Conservation (phyloP, 2,113 vertebrate genomes). For the Campylomormyrus numenius region DNA sequence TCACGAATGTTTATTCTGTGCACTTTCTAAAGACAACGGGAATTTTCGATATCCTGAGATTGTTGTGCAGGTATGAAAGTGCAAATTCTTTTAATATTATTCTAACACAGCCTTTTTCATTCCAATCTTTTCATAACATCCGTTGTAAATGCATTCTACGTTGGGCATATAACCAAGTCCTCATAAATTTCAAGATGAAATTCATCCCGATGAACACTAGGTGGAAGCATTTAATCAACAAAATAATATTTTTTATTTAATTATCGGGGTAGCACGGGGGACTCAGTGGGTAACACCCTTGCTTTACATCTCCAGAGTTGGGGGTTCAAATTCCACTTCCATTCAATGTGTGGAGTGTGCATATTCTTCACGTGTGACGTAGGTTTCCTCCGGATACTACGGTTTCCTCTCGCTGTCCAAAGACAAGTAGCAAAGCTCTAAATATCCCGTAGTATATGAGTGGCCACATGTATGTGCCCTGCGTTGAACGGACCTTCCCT, state of each 20-base stretch:
- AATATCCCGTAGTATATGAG: background rate
- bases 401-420: background rate
- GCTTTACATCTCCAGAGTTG: background rate
- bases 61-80: too few relatives aligned
- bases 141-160: background rate
- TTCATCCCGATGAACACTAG: background rate
- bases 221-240: constrained; percentile 10
- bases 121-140: background rate
- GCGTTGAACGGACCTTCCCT: background rate
- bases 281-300: background rate
- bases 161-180: background rate
- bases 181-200: background rate
- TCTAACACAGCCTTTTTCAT: background rate
- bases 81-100: too few relatives aligned
- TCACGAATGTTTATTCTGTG: background rate
- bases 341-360: background rate
- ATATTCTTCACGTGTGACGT: background rate
- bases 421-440: background rate
- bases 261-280: background rate
- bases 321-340: background rate
- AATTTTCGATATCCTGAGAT: background rate
- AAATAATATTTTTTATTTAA: background rate
- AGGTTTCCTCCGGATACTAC: background rate
- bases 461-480: background rate
- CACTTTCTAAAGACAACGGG: background rate